phyloP scores from a whole-genome alignment of 2,113 vertebrate genomes.

The Menidia beryllina region DNA sequence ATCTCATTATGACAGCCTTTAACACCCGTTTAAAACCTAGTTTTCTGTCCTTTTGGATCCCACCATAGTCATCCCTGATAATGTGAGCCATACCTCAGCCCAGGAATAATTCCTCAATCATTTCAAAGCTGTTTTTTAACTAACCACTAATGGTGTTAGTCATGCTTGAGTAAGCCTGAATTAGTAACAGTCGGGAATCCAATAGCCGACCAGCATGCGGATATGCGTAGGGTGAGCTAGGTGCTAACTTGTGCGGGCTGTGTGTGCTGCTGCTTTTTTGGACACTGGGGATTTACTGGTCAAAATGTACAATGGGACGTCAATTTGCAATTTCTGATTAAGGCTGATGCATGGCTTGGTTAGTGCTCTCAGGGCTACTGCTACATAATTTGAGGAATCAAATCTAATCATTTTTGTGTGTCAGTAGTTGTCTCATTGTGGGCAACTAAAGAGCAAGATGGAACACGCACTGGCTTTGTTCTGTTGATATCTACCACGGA shows the following conservation, averaged over 20 bases:
- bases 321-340: conserved; percentile 25
- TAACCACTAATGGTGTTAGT: conserved; percentile 72
- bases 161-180: conserved; percentile 75
- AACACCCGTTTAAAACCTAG: conserved; percentile 54
- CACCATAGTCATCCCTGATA: conserved; percentile 43
- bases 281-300: conserved; percentile 25
- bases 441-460: conserved; percentile 27
- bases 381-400: conserved; percentile 16
- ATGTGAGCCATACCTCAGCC: conserved; percentile 52
- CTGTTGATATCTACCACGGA: conserved; percentile 34
- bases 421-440: not conserved
- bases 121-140: conserved; percentile 68
- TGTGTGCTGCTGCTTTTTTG: conserved; percentile 43
- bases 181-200: conserved; percentile 67
- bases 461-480: conserved; percentile 18
- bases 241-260: conserved; percentile 74
- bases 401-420: not conserved
- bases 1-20: conserved; percentile 59
- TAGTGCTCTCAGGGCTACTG: not conserved
- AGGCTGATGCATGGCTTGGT: conserved; percentile 27
- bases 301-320: conserved; percentile 17
- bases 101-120: conserved; percentile 74
- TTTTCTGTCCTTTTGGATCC: conserved; percentile 51
- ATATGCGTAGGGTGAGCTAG: conserved; percentile 47
- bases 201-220: conserved; percentile 50